A percentile compares a stretch with the other conserved stretches of the same genome.
Conservation (phyloP, 2,888 invertebrate species). For the Cataglyphis albicans region DNA sequence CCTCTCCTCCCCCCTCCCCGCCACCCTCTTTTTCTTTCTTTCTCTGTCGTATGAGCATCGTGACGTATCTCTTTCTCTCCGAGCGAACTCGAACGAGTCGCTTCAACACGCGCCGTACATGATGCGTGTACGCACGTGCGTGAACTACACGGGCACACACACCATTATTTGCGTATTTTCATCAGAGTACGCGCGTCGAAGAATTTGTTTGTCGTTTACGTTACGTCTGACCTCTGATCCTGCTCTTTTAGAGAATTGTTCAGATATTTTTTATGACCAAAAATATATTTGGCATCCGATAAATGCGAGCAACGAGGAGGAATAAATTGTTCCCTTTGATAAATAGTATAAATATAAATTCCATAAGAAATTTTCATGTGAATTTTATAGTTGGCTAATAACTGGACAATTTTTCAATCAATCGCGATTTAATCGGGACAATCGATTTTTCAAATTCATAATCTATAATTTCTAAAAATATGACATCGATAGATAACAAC, state of each 20-base stretch:
- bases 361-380: background rate
- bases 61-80: constrained; percentile 37
- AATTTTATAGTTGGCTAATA: background rate
- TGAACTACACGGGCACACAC: constrained; percentile 59
- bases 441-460: constrained; percentile 3
- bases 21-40: background rate
- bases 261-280: constrained; percentile 29
- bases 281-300: constrained; percentile 14
- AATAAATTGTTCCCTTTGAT: too few relatives aligned
- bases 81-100: constrained; percentile 39
- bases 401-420: background rate
- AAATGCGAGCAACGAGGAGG: too few relatives aligned
- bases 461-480: constrained; percentile 11
- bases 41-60: background rate
- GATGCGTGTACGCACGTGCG: constrained; percentile 61
- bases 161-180: constrained; percentile 57
- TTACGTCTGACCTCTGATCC: constrained; percentile 27
- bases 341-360: background rate
- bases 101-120: constrained; percentile 14
- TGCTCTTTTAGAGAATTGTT: too few relatives aligned
- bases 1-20: background rate
- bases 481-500: background rate
- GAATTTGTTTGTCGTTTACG: constrained; percentile 52
- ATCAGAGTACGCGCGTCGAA: constrained; percentile 57
- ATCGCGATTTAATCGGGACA: background rate